Conservation (phyloP, 2,888 invertebrate species). For the Micropterix aruncella region DNA sequence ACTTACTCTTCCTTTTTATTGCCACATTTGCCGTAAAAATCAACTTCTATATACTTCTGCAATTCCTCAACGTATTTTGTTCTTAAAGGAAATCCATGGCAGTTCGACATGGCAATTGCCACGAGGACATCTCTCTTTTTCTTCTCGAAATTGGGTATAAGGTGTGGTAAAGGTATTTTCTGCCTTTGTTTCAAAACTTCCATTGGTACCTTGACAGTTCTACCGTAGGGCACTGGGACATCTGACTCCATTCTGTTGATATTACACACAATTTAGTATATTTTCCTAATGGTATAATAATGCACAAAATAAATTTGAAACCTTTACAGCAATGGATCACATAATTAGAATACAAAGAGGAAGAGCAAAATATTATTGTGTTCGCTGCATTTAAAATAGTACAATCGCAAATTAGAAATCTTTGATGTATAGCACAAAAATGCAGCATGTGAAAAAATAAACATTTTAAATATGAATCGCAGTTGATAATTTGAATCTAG, state of each 20-base stretch:
- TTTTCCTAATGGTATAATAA: too few relatives aligned
- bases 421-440: too few relatives aligned
- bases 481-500: too few relatives aligned
- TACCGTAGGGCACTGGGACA: constrained; percentile 38
- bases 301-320: constrained; percentile 3
- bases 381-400: too few relatives aligned
- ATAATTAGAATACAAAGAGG: too few relatives aligned
- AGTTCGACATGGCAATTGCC: constrained; percentile 35
- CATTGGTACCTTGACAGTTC: constrained; percentile 24
- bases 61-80: constrained; percentile 35
- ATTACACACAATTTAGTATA: too few relatives aligned
- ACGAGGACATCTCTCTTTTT: constrained; percentile 24
- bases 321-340: too few relatives aligned
- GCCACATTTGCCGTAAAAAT: constrained; percentile 32
- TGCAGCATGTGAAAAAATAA: too few relatives aligned
- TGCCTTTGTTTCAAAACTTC: constrained; percentile 3
- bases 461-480: too few relatives aligned
- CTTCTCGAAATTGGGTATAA: constrained; percentile 12
- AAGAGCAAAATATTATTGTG: too few relatives aligned
- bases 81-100: constrained; percentile 24
- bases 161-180: not conserved
- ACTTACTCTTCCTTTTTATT: constrained; percentile 11
- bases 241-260: constrained; percentile 37
- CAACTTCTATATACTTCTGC: constrained; percentile 35
- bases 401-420: too few relatives aligned